Base-by-base conservation (phyloP, 1,140 invertebrate species). In the Drosophila ananassae region DNA sequence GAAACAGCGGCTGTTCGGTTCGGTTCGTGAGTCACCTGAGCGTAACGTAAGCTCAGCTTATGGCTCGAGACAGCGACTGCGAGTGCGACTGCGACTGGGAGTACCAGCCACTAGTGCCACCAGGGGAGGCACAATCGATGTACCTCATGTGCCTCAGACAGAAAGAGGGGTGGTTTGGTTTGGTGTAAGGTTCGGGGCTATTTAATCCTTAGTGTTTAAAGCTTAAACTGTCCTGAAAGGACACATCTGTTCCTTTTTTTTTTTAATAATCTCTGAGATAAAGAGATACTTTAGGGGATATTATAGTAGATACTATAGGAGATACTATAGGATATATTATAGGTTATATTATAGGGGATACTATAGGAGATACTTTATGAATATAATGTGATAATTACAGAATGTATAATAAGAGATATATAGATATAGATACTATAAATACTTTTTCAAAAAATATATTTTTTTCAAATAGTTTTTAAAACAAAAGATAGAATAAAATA, bases 31-130 rank as follows among this genome's bases (percentile, higher is more conserved):
- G 73, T 90, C 87, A 90, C 79, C 89, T 90, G 89, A 87, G 87
- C 87, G 89, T 90, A 90, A 90, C 87, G 89, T 89, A 90, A 90
- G 89, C 87, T 68, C 77, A 83, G 82, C 76, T 79, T 85, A 74
- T 79, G 81, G 82, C 71, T 84, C 58, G 78, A 55, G 78, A 55
- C 39, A 41, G 52, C 8, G 52, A 73, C 57, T 34, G 59, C 69
- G 34, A 37, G 34, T 37, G 41, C 39, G 39, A 73, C 57, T 34
- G 59, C 69, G 34, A 37, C 12, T 37, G 41, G 13, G 39, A 13
- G 39, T 13, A 17, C 13, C 6, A 12, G 6, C 39, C 9, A 37
- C 7, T 5, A 41, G 4, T 7, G 5, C 13, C 41, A 17, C 13
- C 41, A 44, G 41, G 34, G 34, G 34, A 72, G 69, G n/a, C 57